A percentile compares a stretch with the other conserved stretches of the same genome.
Conservation (phyloP, 2,797 vertebrate species). For the Crocodylus rhombifer region DNA sequence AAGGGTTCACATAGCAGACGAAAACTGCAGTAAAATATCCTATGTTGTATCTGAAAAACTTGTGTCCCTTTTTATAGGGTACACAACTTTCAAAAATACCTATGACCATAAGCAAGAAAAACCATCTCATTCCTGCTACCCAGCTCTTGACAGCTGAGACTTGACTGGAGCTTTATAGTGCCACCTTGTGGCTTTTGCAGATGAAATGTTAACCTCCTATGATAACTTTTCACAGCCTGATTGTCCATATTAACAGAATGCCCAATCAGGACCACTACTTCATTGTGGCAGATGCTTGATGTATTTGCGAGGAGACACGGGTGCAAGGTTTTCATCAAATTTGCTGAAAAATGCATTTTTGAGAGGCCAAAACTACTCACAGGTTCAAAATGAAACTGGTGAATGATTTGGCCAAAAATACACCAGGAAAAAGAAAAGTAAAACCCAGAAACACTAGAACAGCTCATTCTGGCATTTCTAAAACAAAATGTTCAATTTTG, state of each 20-base stretch:
- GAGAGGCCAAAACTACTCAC: neutral
- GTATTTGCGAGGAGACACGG: neutral
- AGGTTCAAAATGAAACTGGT: neutral
- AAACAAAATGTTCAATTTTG: neutral
- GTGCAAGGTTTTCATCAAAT: neutral
- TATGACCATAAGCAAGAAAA: neutral
- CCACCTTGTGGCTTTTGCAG: neutral
- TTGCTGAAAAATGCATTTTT: neutral
- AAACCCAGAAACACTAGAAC: neutral
- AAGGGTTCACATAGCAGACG: neutral
- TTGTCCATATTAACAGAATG: neutral
- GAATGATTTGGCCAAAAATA: neutral
- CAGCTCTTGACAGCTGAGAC: neutral
- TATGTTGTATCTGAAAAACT: neutral
- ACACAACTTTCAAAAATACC: neutral
- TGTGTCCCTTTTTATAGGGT: neutral
- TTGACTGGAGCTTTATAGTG: neutral
- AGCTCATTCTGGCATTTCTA: neutral
- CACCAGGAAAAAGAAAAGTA: too few relatives aligned
- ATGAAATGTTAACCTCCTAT: neutral
- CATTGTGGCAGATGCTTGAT: fast-evolving
- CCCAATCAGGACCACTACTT: neutral
- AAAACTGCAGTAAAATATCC: neutral
- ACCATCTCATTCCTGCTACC: neutral
- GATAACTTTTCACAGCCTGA: fast-evolving